A percentile compares a stretch with the other conserved stretches of the same genome.
phyloP scores from a whole-genome alignment of 92 coral and sea anemone genomes.

The Phenganax marumi region DNA sequence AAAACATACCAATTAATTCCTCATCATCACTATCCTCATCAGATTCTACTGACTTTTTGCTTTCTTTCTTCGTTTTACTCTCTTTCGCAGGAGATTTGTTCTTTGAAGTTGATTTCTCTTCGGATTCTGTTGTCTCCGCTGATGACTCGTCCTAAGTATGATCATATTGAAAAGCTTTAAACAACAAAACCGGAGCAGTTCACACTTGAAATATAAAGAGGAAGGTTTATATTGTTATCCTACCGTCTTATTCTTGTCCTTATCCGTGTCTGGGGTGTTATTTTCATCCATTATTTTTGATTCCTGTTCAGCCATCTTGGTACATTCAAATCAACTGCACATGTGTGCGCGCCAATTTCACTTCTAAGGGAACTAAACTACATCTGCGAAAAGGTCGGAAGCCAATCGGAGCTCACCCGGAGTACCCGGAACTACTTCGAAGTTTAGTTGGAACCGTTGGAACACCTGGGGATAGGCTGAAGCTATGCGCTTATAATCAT shows the following conservation, averaged over 20 bases:
- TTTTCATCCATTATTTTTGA: constrained; percentile 9
- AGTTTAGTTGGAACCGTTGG: too few relatives aligned
- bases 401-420: neutral
- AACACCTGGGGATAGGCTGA: too few relatives aligned
- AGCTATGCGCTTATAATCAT: too few relatives aligned
- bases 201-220: neutral
- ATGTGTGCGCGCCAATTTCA: constrained; percentile 44
- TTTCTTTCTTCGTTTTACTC: constrained; percentile 54
- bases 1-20: constrained; percentile 72
- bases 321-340: neutral
- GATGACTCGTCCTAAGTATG: neutral
- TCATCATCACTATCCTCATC: constrained; percentile 68
- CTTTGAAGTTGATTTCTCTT: constrained; percentile 9
- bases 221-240: neutral
- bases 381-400: neutral
- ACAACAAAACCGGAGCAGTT: neutral
- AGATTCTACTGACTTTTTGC: constrained; percentile 30
- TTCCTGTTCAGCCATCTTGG: constrained; percentile 36
- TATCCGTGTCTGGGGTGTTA: neutral
- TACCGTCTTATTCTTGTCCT: constrained; percentile 3
- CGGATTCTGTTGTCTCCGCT: neutral
- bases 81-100: constrained; percentile 9
- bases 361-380: neutral
- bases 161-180: neutral
- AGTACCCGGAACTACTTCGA: neutral